Conservation (phyloP, 2,888 invertebrate species). For the Drosophila borborema region DNA sequence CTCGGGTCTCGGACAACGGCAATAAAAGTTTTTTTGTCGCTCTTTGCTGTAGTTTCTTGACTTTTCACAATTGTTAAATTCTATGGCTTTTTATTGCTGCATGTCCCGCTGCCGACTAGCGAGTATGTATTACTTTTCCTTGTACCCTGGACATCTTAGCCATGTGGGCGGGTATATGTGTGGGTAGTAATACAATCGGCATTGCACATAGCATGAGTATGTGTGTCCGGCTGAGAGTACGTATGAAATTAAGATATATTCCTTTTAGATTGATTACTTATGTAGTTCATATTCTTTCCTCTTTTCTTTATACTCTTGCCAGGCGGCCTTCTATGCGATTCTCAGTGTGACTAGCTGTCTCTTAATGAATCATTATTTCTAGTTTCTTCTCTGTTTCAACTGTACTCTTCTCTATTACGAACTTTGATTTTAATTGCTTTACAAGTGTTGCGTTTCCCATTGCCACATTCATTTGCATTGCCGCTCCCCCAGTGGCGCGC, state of each 20-base stretch:
- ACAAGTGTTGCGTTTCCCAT: slow-evolving; percentile 19
- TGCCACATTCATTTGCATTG: neutral
- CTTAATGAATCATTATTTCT: too few species aligned
- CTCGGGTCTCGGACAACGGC: slow-evolving; percentile 20
- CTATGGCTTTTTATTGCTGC: slow-evolving; percentile 59
- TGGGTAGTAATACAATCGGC: neutral
- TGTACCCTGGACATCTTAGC: neutral
- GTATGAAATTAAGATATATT: neutral
- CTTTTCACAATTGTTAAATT: slow-evolving; percentile 64
- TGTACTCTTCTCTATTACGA: neutral
- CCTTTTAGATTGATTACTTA: neutral
- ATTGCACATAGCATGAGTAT: neutral
- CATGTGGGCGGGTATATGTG: neutral
- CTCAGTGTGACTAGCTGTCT: neutral
- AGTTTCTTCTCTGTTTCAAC: neutral
- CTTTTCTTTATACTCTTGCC: neutral
- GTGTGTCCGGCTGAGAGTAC: neutral
- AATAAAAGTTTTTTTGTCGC: slow-evolving; percentile 54
- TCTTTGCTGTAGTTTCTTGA: slow-evolving; percentile 56
- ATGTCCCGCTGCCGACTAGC: slow-evolving; percentile 11
- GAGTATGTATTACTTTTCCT: neutral
- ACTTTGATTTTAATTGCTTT: slow-evolving; percentile 37
- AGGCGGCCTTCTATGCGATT: neutral
- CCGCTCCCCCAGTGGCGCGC: neutral
- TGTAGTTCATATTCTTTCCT: neutral